Evolutionary conservation across 2,888 invertebrate species (phyloP).

Genomic region (Pimpla rufipes): DNA sequence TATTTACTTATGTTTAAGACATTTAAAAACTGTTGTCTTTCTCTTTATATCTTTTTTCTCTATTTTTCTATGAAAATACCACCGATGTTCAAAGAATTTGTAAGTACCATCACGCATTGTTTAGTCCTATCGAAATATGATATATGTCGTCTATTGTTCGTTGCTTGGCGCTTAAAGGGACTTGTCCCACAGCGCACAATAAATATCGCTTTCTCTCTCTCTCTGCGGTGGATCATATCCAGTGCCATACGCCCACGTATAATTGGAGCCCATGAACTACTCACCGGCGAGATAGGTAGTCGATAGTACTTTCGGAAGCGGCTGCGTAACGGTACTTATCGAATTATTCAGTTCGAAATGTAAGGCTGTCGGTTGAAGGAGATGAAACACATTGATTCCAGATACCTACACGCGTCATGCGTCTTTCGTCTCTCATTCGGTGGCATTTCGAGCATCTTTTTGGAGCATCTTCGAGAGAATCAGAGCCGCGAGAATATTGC

Average conservation of each 20-base stretch:
- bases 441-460: constrained; percentile 48
- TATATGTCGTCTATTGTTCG: too few relatives aligned
- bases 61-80: too few relatives aligned
- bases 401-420: constrained; percentile 57
- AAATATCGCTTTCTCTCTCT: too few relatives aligned
- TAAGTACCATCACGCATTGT: too few relatives aligned
- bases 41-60: too few relatives aligned
- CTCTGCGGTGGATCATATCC: too few relatives aligned
- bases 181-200: too few relatives aligned
- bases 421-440: constrained; percentile 60
- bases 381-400: constrained; percentile 70
- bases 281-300: neutral
- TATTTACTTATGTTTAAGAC: too few relatives aligned
- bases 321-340: constrained; percentile 71
- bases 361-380: constrained; percentile 73
- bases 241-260: constrained; percentile 7
- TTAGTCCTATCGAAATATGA: too few relatives aligned
- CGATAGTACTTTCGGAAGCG: constrained; percentile 25
- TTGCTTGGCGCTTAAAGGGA: too few relatives aligned
- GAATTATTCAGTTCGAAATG: constrained; percentile 77
- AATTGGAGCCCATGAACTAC: constrained; percentile 21
- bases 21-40: too few relatives aligned
- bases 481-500: constrained; percentile 33
- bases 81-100: too few relatives aligned
- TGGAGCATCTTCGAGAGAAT: constrained; percentile 40